Percentiles rank a stretch among this genome's conserved stretches.
Evolutionary conservation across 2,888 invertebrate species (phyloP).

Genomic region (Urechis unicinctus): DNA sequence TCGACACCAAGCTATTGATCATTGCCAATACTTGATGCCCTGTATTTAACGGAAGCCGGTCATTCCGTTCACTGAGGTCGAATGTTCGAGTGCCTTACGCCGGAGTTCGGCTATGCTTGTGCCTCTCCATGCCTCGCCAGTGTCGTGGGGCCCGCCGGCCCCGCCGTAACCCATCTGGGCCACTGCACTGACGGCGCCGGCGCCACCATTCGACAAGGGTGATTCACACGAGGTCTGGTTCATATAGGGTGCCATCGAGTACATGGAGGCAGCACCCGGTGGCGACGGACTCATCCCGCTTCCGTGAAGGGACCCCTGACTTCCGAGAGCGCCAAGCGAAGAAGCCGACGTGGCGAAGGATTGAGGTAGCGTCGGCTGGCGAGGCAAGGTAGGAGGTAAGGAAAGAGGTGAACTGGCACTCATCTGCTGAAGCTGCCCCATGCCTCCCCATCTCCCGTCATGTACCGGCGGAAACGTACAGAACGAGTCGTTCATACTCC

Average conservation of each 20-base stretch:
- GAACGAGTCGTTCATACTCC: constrained; percentile 77
- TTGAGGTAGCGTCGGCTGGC: background rate
- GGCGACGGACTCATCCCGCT: background rate
- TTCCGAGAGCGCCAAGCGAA: too few relatives aligned
- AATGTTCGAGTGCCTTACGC: constrained; percentile 50
- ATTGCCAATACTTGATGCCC: too few relatives aligned
- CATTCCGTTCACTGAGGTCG: background rate
- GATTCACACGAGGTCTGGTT: background rate
- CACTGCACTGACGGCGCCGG: background rate
- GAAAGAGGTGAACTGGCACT: background rate
- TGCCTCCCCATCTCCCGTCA: background rate
- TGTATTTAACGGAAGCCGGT: background rate
- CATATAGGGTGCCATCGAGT: background rate
- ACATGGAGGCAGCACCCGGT: background rate
- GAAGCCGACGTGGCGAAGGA: too few relatives aligned
- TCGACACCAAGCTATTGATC: too few relatives aligned
- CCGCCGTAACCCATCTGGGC: background rate
- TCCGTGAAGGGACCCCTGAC: too few relatives aligned
- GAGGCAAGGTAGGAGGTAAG: background rate
- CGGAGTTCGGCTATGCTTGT: constrained; percentile 50
- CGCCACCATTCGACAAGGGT: background rate
- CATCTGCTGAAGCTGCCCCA: background rate
- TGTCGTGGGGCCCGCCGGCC: too few relatives aligned
- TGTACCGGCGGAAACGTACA: background rate
- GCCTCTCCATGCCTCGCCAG: constrained; percentile 40